These are phyloP conservation scores for Drosophila rubida DNA, from an alignment of 2,888 invertebrate species.

Conservation along the genomic window DNA sequence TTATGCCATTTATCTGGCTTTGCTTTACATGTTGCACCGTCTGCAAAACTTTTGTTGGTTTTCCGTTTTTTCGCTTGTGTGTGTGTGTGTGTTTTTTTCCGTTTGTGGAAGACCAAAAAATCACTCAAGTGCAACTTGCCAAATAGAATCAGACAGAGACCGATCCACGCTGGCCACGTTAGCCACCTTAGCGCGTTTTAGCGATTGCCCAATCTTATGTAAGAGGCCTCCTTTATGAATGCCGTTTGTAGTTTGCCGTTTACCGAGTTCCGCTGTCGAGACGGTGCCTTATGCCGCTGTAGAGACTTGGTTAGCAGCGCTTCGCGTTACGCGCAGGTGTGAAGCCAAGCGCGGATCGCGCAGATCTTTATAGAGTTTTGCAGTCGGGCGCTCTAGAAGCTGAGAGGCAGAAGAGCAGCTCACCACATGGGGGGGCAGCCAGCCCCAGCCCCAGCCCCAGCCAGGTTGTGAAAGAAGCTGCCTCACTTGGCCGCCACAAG, in stretches of 20 bases:
- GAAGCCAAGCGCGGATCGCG: slow-evolving; percentile 82
- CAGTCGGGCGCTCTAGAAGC: slow-evolving; percentile 36
- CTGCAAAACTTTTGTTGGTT: slow-evolving; percentile 57
- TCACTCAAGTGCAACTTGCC: slow-evolving; percentile 83
- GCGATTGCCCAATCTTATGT: slow-evolving; percentile 71
- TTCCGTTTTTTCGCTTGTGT: slow-evolving; percentile 51
- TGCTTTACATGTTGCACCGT: slow-evolving; percentile 69
- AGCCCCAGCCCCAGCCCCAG: not conserved
- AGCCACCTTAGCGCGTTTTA: slow-evolving; percentile 18
- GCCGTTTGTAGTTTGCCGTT: slow-evolving; percentile 36
- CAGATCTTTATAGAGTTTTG: slow-evolving; percentile 81
- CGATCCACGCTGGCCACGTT: not conserved
- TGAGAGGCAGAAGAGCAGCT: slow-evolving; percentile 28
- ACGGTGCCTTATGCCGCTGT: slow-evolving; percentile 15
- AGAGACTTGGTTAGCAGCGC: slow-evolving; percentile 62
- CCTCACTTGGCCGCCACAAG: slow-evolving; percentile 9
- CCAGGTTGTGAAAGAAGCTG: slow-evolving; percentile 49
- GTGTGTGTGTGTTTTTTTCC: slow-evolving; percentile 23
- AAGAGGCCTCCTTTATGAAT: slow-evolving; percentile 64
- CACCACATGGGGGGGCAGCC: not conserved
- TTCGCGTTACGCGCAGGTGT: slow-evolving; percentile 79
- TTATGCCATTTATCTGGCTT: slow-evolving; percentile 71
- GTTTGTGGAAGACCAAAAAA: slow-evolving; percentile 71
- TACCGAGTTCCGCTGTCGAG: slow-evolving; percentile 25
- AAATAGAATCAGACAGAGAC: slow-evolving; percentile 67